Percentiles rank a stretch among this genome's conserved stretches.
These are phyloP conservation scores for Dexiosoma caninum DNA, from an alignment of 2,888 invertebrate genomes.

Conservation along the genomic window DNA sequence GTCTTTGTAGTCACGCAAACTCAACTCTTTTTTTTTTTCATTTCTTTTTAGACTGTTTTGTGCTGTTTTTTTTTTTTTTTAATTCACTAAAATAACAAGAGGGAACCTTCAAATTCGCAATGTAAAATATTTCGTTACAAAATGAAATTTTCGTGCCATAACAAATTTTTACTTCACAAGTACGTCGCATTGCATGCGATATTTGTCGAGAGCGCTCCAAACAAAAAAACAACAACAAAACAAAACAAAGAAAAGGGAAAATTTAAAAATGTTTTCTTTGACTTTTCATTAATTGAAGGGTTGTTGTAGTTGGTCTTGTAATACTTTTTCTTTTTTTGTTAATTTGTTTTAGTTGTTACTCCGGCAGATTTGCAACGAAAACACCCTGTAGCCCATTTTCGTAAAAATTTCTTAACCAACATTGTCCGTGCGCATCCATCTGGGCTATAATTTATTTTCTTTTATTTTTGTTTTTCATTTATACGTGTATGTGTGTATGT, in stretches of 20 bases:
- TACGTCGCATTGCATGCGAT: not conserved
- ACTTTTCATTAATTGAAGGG: slow-evolving; percentile 60
- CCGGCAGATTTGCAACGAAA: slow-evolving; percentile 14
- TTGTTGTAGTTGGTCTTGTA: slow-evolving; percentile 40
- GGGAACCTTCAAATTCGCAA: slow-evolving; percentile 10
- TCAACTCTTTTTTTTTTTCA: slow-evolving; percentile 7
- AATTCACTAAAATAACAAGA: not conserved
- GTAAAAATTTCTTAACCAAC: slow-evolving; percentile 38
- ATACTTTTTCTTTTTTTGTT: slow-evolving; percentile 5
- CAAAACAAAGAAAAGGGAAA: not conserved
- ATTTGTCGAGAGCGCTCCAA: not conserved
- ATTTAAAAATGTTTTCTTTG: slow-evolving; percentile 49
- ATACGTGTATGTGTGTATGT: not conserved
- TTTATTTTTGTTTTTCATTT: slow-evolving; percentile 8
- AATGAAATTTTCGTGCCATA: slow-evolving; percentile 36
- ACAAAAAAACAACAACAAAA: not conserved
- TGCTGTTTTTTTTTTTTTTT: not conserved
- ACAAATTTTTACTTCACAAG: not conserved
- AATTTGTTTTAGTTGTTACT: not conserved
- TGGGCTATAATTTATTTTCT: slow-evolving; percentile 44
- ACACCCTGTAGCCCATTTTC: slow-evolving; percentile 34
- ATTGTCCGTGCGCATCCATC: slow-evolving; percentile 62
- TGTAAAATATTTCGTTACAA: slow-evolving; percentile 39
- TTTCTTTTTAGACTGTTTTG: no score
- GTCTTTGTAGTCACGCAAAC: slow-evolving; percentile 47